phyloP scores from a whole-genome alignment of 2,888 invertebrate species.

The Diarsia dahlii region DNA sequence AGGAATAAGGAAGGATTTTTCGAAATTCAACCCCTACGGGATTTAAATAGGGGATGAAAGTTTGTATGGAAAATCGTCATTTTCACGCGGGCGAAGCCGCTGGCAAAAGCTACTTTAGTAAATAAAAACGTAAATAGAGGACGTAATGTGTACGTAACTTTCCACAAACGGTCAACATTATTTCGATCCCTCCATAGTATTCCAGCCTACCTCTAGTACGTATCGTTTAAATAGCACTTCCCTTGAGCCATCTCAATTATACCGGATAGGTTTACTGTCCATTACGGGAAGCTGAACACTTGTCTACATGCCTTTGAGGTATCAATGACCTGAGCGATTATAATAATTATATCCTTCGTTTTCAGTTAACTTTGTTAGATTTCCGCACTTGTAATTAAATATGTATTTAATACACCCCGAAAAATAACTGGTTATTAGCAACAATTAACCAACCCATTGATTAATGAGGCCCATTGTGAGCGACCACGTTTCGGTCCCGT shows the following conservation, averaged over 20 bases:
- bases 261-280: constrained; percentile 2
- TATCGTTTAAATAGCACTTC: constrained; percentile 18
- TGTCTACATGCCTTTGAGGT: not conserved
- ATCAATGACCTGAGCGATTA: not conserved
- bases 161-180: not conserved
- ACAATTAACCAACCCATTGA: not conserved
- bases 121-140: constrained; percentile 62
- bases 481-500: too few relatives aligned
- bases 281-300: constrained; percentile 20
- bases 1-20: too few relatives aligned
- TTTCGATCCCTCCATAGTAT: not conserved
- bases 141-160: not conserved
- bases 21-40: too few relatives aligned
- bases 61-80: too few relatives aligned
- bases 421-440: not conserved
- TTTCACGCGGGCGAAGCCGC: too few relatives aligned
- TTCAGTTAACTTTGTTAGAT: not conserved
- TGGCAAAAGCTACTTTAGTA: too few relatives aligned
- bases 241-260: constrained; percentile 9
- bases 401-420: not conserved
- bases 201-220: not conserved
- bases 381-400: not conserved
- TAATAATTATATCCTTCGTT: not conserved
- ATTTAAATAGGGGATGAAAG: too few relatives aligned
- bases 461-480: too few relatives aligned